Conservation (phyloP, 2,888 invertebrate species). For the Ormyrus nitidulus region DNA sequence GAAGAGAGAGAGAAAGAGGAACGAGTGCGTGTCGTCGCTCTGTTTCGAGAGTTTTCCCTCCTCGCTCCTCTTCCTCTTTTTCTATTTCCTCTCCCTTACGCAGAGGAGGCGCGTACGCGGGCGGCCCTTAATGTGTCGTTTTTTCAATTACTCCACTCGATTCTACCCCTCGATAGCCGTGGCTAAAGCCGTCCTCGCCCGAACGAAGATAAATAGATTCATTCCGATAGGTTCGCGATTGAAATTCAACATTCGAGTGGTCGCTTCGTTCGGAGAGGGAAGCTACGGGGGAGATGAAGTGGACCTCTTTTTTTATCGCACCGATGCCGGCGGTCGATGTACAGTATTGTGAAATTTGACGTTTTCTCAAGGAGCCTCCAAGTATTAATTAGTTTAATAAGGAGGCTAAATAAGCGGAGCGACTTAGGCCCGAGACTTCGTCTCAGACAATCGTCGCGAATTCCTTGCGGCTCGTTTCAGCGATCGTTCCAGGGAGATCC, state of each 20-base stretch:
- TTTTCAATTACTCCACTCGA: constrained; percentile 31
- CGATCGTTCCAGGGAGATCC: too few relatives aligned
- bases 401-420: too few relatives aligned
- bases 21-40: constrained; percentile 6
- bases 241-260: constrained; percentile 39
- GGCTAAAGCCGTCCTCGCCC: neutral
- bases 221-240: constrained; percentile 36
- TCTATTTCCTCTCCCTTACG: neutral
- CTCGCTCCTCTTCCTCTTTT: neutral
- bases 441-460: too few relatives aligned
- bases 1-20: neutral
- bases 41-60: neutral
- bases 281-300: neutral
- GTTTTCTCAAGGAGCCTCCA: too few relatives aligned
- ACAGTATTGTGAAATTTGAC: too few relatives aligned
- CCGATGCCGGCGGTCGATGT: too few relatives aligned
- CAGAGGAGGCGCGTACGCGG: neutral
- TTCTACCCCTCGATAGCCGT: neutral
- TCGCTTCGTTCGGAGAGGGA: neutral
- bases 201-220: constrained; percentile 46
- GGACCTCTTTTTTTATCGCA: too few relatives aligned
- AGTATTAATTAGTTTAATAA: too few relatives aligned
- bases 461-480: too few relatives aligned
- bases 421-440: too few relatives aligned
- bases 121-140: neutral